Base-by-base conservation (phyloP, 2,888 invertebrate genomes). In the Emmelina monodactyla region DNA sequence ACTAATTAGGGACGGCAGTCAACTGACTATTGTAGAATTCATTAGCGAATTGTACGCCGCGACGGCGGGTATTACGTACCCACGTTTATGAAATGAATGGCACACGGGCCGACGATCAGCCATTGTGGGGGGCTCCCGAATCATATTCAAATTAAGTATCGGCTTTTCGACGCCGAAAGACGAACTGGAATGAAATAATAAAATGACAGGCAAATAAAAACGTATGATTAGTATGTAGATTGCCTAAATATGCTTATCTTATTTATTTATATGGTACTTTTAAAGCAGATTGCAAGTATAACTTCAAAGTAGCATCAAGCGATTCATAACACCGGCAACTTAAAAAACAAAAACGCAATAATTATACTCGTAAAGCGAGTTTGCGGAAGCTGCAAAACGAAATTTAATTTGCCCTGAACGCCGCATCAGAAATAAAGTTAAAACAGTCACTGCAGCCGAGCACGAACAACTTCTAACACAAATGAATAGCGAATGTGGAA, bases 391-490 rank as follows among this genome's bases (percentile, higher is more conserved):
- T 72, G 62, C 78, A 75, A 73, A 78, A 76, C 71, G 76, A 78
- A 79, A 79, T 78, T 78, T 78, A 79, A 79, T 79, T 79, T 78
- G 76, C 71, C 70, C 70, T 75, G 79, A 79, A 78, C 70, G 75
- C 72, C 76, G 79, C 78, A 78, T 76, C 79, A 76, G 73, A 73
- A 76, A 76, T 76, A 78, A 76, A 78, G 76, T 78, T 78, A 75
- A 78, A 78, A 78, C 75, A 78, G 78, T 75, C 71, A 66, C 64
- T 72, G 76, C 75, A 75, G 68, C 66, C 63, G 71, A 68, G 65
- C 53, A 71, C 69, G 75, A 47, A 61, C 62, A 79, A 78, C 78
- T 79, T 78, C 75, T 76, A 78, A 79, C 78, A 72, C 75, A 75
- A 78, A 79, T 79, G 79, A 79, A 79, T 78, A 79, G 73, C 69